These are phyloP conservation scores for Cyclargus thomasi DNA, from an alignment of 1,140 invertebrate genomes.

Conservation along the genomic window DNA sequence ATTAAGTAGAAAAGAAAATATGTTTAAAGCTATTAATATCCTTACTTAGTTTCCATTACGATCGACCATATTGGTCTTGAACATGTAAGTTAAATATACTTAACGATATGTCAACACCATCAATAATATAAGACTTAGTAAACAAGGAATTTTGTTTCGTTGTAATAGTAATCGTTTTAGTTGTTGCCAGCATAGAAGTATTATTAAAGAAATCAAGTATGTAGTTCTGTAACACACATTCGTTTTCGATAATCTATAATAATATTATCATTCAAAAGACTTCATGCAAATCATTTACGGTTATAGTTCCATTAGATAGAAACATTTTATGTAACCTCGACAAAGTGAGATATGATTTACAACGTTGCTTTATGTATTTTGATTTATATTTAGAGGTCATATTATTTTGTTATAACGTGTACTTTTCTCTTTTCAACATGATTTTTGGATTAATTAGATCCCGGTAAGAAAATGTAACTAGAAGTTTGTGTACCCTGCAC, in stretches of 20 bases:
- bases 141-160: neutral
- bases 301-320: neutral
- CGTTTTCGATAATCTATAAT: neutral
- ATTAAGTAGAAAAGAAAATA: too few species aligned
- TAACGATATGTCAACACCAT: neutral
- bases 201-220: neutral
- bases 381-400: conserved; percentile 20
- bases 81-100: neutral
- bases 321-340: neutral
- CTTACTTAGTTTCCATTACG: neutral
- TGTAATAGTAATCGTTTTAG: neutral
- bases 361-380: conserved; percentile 34
- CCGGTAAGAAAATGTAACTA: conserved; percentile 56
- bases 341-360: neutral
- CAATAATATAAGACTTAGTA: neutral
- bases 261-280: neutral
- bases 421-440: conserved; percentile 64
- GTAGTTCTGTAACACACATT: neutral
- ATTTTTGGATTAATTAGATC: conserved; percentile 57
- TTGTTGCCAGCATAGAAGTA: neutral
- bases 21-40: neutral
- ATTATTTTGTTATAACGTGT: conserved; percentile 26
- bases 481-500: conserved; percentile 34
- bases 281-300: neutral
- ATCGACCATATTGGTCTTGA: neutral